phyloP scores from a whole-genome alignment of 1,140 invertebrate species.

The Camponotus floridanus region DNA sequence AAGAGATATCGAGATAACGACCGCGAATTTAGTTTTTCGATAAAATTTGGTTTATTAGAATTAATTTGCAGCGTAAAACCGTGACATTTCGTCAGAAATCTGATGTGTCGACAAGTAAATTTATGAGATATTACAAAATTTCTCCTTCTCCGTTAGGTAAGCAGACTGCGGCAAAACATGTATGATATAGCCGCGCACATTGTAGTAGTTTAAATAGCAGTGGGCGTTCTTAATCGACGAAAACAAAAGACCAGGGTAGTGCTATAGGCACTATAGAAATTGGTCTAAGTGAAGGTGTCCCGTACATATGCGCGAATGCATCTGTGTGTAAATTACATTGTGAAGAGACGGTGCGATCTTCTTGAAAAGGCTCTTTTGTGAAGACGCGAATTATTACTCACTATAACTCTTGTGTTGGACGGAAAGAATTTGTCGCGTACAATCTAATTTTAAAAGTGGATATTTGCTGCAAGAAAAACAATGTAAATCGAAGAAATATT shows the following conservation, averaged over 20 bases:
- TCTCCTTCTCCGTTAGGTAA: neutral
- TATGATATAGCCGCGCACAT: slow-evolving; percentile 42
- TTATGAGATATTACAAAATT: slow-evolving; percentile 57
- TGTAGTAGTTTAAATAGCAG: slow-evolving; percentile 55
- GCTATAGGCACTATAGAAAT: slow-evolving; percentile 60
- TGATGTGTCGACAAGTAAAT: slow-evolving; percentile 38
- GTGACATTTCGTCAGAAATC: neutral
- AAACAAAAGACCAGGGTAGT: slow-evolving; percentile 58
- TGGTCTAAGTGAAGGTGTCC: slow-evolving; percentile 42
- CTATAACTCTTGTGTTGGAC: slow-evolving; percentile 33
- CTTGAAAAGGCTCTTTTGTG: slow-evolving; percentile 30
- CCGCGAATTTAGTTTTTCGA: neutral
- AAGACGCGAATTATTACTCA: slow-evolving; percentile 51
- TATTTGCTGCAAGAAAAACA: neutral
- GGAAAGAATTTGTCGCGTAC: slow-evolving; percentile 14
- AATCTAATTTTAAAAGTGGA: slow-evolving; percentile 19
- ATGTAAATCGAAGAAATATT: too few relatives aligned
- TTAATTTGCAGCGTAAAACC: slow-evolving; percentile 13
- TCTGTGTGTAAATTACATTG: slow-evolving; percentile 47
- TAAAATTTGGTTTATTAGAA: slow-evolving; percentile 20
- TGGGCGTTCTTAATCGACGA: slow-evolving; percentile 67
- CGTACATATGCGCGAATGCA: neutral
- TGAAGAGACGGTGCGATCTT: slow-evolving; percentile 21
- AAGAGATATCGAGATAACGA: neutral
- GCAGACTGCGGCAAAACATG: slow-evolving; percentile 39